Conservation (phyloP, 2,797 vertebrate species). For the Linurgus olivaceus region DNA sequence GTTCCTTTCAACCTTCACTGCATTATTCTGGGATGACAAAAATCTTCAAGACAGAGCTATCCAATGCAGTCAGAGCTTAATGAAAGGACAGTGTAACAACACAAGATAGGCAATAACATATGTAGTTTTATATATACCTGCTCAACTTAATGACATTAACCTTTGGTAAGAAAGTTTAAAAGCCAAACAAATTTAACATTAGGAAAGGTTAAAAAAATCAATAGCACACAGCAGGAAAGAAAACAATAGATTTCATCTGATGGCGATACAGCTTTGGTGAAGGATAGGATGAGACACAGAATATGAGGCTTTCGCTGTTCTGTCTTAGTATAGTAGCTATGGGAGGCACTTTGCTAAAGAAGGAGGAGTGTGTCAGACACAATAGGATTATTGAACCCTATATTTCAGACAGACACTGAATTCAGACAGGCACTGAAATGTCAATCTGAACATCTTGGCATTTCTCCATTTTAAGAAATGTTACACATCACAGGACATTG, state of each 20-base stretch:
- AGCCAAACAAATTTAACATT: slow-evolving; percentile 54
- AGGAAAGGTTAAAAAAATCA: slow-evolving; percentile 65
- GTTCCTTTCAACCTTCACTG: not conserved
- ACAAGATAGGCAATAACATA: not conserved
- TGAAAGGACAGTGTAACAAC: not conserved
- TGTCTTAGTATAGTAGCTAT: not conserved
- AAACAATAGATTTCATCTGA: slow-evolving; percentile 31
- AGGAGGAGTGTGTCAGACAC: slow-evolving; percentile 10
- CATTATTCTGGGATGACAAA: not conserved
- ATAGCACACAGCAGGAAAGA: slow-evolving; percentile 44
- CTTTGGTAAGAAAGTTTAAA: slow-evolving; percentile 52
- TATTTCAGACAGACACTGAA: slow-evolving; percentile 28
- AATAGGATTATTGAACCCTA: slow-evolving; percentile 47
- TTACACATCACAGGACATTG: not conserved
- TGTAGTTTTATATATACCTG: not conserved
- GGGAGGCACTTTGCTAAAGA: not conserved
- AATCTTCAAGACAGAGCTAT: not conserved
- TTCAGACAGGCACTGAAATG: slow-evolving; percentile 17
- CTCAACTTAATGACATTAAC: slow-evolving; percentile 48
- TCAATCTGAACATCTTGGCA: not conserved
- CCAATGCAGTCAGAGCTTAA: not conserved
- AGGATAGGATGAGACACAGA: not conserved
- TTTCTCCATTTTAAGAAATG: not conserved
- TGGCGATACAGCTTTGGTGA: not conserved
- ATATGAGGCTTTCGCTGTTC: not conserved